A percentile compares a stretch with the other conserved stretches of the same genome.
Conservation (phyloP, 2,113 vertebrate species). For the Brienomyrus longianalis region DNA sequence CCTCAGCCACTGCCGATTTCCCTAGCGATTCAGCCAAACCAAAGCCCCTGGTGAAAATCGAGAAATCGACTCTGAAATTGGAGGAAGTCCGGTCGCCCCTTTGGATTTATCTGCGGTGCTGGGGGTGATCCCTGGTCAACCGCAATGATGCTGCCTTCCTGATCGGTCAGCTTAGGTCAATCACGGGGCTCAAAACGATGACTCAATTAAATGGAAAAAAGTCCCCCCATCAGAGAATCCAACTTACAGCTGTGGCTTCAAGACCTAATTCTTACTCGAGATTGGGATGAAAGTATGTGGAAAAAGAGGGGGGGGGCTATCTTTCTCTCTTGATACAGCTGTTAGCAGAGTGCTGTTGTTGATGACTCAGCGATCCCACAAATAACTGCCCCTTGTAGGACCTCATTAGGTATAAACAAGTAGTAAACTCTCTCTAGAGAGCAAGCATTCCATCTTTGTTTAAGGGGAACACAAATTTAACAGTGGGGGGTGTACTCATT, state of each 20-base stretch:
- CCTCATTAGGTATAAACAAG: conserved; percentile 2
- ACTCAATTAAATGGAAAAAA: conserved; percentile 2
- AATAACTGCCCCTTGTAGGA: neutral
- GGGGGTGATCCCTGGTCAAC: neutral
- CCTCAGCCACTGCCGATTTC: conserved; percentile 1
- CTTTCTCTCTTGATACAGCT: neutral
- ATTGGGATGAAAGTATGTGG: neutral
- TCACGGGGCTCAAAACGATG: neutral
- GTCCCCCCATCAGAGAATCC: neutral
- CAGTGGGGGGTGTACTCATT: neutral
- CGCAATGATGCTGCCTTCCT: neutral
- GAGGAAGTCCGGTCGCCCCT: neutral
- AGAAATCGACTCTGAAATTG: neutral
- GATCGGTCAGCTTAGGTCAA: neutral
- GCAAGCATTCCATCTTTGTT: neutral
- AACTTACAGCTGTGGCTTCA: neutral
- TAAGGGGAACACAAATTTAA: conserved; percentile 1
- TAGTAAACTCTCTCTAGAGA: neutral
- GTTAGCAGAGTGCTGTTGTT: neutral
- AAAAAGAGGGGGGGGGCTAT: neutral
- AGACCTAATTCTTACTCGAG: neutral
- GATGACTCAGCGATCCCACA: neutral
- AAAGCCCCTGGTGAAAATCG: conserved; percentile 15
- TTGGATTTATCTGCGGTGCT: neutral
- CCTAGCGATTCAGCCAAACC: conserved; percentile 39